Percentiles rank a stretch among this genome's conserved stretches.
Conservation (phyloP, 2,797 vertebrate species). For the Paguma larvata region DNA sequence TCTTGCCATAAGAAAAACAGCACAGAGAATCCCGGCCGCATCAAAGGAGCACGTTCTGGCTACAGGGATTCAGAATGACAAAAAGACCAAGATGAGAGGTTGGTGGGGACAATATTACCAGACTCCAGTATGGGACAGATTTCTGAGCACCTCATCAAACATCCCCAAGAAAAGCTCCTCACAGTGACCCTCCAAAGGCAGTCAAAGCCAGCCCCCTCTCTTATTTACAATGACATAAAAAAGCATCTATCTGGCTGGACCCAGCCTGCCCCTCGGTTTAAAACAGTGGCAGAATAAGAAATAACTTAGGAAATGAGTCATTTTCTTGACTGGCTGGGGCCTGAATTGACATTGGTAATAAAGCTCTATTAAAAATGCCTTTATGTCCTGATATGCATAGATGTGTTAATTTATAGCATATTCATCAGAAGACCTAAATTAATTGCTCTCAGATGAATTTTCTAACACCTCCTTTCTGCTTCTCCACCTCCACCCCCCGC, state of each 20-base stretch:
- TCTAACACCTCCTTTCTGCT: constrained; percentile 83
- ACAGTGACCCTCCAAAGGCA: constrained; percentile 10
- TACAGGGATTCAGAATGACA: neutral
- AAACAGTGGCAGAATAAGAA: constrained; percentile 44
- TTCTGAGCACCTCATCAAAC: constrained; percentile 31
- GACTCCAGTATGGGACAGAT: neutral
- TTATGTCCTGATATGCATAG: constrained; percentile 74
- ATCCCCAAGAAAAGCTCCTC: constrained; percentile 62
- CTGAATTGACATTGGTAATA: constrained; percentile 54
- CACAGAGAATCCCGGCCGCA: neutral
- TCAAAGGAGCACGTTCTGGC: neutral
- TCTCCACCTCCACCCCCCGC: neutral
- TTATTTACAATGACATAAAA: neutral
- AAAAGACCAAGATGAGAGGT: neutral
- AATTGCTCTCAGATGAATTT: constrained; percentile 87
- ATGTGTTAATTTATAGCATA: constrained; percentile 81
- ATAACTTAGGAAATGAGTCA: neutral
- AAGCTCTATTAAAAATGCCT: constrained; percentile 78
- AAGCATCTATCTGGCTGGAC: neutral
- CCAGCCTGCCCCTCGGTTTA: neutral
- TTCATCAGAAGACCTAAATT: constrained; percentile 85
- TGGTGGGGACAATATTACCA: neutral
- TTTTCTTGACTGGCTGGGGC: constrained; percentile 61
- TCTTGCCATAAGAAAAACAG: neutral
- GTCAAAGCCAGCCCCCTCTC: neutral